Evolutionary conservation across 1,140 invertebrate species (phyloP).

Genomic region (Heliconius hewitsoni): DNA sequence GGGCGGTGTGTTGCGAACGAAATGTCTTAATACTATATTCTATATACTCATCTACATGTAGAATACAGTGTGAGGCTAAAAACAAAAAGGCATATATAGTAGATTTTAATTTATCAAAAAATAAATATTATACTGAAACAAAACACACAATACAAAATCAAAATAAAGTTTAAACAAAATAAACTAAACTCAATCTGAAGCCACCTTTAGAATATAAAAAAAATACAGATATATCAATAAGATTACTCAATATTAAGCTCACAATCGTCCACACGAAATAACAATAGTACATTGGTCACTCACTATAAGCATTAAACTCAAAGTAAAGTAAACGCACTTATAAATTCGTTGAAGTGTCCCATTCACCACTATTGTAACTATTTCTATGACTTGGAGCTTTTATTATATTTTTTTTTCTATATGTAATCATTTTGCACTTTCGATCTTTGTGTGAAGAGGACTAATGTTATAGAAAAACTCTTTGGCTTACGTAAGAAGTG

Average conservation of each 20-base stretch:
- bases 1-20: too few species aligned
- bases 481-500: too few species aligned
- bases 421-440: too few species aligned
- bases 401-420: not conserved
- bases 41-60: too few species aligned
- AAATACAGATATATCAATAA: not conserved
- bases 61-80: too few species aligned
- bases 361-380: not conserved
- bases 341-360: conserved; percentile 10
- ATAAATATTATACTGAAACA: not conserved
- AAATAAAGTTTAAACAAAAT: not conserved
- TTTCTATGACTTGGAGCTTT: not conserved
- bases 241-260: not conserved
- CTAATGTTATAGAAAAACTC: too few species aligned
- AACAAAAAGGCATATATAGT: too few species aligned
- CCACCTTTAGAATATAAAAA: not conserved
- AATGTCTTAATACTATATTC: too few species aligned
- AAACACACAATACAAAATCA: too few species aligned
- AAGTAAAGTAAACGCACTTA: not conserved
- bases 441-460: too few species aligned
- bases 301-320: not conserved
- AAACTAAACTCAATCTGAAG: not conserved
- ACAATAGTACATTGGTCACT: not conserved
- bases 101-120: too few species aligned
- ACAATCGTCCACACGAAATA: not conserved